phyloP scores from a whole-genome alignment of 2,797 vertebrate genomes.

The Bovichtus variegatus region DNA sequence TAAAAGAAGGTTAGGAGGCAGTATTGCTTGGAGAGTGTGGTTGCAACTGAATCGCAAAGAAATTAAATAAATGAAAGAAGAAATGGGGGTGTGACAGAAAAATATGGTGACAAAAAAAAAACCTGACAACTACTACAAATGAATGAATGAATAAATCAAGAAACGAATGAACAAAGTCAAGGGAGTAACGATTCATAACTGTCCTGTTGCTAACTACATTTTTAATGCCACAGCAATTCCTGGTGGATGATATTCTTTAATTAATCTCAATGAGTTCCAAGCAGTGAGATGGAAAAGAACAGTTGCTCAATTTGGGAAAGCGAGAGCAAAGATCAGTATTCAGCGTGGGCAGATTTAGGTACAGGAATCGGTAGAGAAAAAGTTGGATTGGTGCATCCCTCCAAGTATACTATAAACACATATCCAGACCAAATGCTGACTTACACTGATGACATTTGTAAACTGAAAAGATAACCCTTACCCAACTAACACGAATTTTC shows the following conservation, averaged over 20 bases:
- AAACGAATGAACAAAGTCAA: too few relatives aligned
- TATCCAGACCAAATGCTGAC: background rate
- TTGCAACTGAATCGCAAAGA: constrained; percentile 1
- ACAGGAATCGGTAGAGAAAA: background rate
- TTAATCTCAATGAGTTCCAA: background rate
- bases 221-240: background rate
- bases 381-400: too few relatives aligned
- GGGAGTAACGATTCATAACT: too few relatives aligned
- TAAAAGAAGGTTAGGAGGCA: constrained; percentile 29
- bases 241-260: background rate
- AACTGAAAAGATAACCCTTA: background rate
- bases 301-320: background rate
- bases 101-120: background rate
- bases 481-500: background rate
- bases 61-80: background rate
- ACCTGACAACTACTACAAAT: background rate
- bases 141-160: background rate
- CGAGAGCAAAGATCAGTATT: background rate
- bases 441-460: background rate
- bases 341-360: background rate
- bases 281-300: background rate
- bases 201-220: background rate
- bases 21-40: background rate
- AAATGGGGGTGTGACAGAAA: background rate
- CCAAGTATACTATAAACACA: background rate